These are phyloP conservation scores for Ctenopoma multispine DNA, from an alignment of 2,797 vertebrate genomes.

Conservation along the genomic window DNA sequence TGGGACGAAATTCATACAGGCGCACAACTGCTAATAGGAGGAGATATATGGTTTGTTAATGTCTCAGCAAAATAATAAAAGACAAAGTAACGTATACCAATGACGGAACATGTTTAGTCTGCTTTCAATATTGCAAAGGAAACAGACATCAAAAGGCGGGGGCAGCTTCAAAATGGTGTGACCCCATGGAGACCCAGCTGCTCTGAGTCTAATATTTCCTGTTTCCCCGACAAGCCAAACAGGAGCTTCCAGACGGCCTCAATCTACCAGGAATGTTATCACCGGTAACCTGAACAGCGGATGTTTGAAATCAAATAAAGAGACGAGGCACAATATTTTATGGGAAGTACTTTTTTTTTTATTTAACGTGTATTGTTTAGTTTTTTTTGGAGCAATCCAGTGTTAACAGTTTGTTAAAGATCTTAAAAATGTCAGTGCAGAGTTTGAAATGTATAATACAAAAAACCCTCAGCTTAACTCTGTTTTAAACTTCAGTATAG, in stretches of 20 bases:
- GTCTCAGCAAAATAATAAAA: constrained; percentile 22
- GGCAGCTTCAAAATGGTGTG: constrained; percentile 9
- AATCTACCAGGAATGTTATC: constrained; percentile 52
- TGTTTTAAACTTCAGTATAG: background rate
- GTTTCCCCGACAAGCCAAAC: constrained; percentile 54
- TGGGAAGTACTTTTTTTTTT: background rate
- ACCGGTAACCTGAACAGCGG: constrained; percentile 36
- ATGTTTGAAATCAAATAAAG: constrained; percentile 35
- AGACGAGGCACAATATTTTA: background rate
- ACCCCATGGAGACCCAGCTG: constrained; percentile 49
- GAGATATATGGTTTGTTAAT: constrained; percentile 24
- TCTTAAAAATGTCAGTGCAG: background rate
- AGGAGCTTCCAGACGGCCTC: constrained; percentile 48
- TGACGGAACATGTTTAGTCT: constrained; percentile 58
- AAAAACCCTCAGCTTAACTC: background rate
- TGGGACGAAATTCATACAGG: too few relatives aligned
- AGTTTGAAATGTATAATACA: background rate
- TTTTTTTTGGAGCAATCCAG: too few relatives aligned
- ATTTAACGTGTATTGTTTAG: background rate
- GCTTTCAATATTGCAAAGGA: constrained; percentile 56
- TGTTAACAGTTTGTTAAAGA: background rate
- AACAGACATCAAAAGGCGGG: constrained; percentile 47
- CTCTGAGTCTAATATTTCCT: constrained; percentile 64
- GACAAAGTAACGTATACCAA: constrained; percentile 13
- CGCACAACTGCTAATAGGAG: constrained; percentile 20